Base-by-base conservation (phyloP, 2,888 invertebrate genomes). In the Melanargia galathea region DNA sequence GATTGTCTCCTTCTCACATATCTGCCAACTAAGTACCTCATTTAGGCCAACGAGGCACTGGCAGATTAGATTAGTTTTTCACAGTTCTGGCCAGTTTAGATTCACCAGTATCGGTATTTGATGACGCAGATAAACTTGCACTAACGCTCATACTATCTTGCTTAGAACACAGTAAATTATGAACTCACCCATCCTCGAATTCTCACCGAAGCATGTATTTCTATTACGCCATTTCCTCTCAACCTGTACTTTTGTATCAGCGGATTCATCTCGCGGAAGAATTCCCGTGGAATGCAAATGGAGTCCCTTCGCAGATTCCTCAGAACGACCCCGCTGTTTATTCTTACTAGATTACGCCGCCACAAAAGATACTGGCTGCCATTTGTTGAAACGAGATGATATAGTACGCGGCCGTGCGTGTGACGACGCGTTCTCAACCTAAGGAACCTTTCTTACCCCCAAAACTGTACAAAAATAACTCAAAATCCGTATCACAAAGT, bases 361-460 rank as follows among this genome's bases (percentile, higher is more conserved):
- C 81, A 82, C 79, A 80, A 79, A 78, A 81, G 80, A 84, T 86
- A 79, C 78, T 75, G 78, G 72, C 72, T 75, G 71, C 80, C 86
- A 90, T 90, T 90, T 87, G 83, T 90, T 83, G 82, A 82, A 81
- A 85, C 84, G 81, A 87, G 83, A 89, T 90, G 90, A 90, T 89
- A 87, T 86, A 90, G 81, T 80, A 80, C 77, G 75, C 82, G 77
- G 73, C 77, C 90, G 90, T 90, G 90, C 90, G 90, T 87, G 75
- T 81, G 85, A 85, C 82, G 77, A 81, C 80, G 79, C 75, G 81
- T 77, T 76, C 72, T 70, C 70, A 67, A 74, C 74, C 68, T 66
- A 74, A 80, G 74, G 81, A 77, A 68, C 69, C 75, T 68, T 62
- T 62, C 60, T 59, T 67, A 66, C 73, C 59, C 52, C 18, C 58